Base-by-base conservation (phyloP, 2,797 vertebrate species). In the Brotula barbata region DNA sequence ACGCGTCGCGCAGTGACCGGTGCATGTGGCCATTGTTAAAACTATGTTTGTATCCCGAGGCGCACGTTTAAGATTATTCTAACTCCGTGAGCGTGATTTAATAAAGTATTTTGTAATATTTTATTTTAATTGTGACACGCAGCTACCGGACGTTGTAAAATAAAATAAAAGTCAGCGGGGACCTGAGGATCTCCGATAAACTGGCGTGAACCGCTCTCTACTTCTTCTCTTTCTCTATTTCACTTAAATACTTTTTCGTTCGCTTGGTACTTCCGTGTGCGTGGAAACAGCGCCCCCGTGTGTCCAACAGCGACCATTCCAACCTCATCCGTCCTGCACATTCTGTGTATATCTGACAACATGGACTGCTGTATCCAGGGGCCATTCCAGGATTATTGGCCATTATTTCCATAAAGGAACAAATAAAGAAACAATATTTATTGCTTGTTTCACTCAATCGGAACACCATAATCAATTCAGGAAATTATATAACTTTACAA, bases 271-370 rank as follows among this genome's bases (percentile, higher is more conserved):
- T 21, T 58, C 20, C 36, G 3, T 62, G 10, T 11, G 63, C 48
- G 58, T 70, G 78, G 74, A 73, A 82, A 90, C 78, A 74, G 87
- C 87, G 87, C 87, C 89, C 74, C 85, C 89, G 15, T 71, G 89
- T 68, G 89, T 85, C 70, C 66, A 60, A 21, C 1, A 2, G 2
- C 44, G 44, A 75, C 23, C 42, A 45, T 51, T 80, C 57, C 78
- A 85, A 53, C 48, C 58, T n/a, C n/a, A n/a, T n/a, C n/a, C n/a
- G n/a, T n/a, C n/a, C n/a, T n/a, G n/a, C n/a, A n/a, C n/a, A n/a
- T n/a, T n/a, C n/a, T n/a, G n/a, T n/a, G n/a, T n/a, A n/a, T n/a
- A n/a, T n/a, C n/a, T n/a, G n/a, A n/a, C n/a, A n/a, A n/a, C n/a
- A n/a, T n/a, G n/a, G n/a, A n/a, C n/a, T n/a, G n/a, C n/a, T n/a